phyloP scores from a whole-genome alignment of 2,113 vertebrate species.

The Argyrosomus japonicus region DNA sequence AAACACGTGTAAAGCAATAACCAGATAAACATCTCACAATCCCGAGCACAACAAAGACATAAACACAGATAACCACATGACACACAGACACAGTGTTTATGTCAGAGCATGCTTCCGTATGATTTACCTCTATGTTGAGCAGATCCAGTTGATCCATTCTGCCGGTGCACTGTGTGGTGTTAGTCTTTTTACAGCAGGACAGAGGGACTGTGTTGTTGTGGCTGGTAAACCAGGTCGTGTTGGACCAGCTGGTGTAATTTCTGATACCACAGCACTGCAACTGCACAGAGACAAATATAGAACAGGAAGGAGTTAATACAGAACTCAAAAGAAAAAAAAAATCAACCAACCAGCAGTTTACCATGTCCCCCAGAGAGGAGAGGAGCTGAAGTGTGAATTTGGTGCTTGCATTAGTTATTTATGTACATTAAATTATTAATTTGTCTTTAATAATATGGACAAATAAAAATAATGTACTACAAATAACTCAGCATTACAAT shows the following conservation, averaged over 20 bases:
- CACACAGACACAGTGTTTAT: neutral
- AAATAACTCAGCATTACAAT: neutral
- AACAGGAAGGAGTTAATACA: neutral
- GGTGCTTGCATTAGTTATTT: neutral
- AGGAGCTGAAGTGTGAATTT: neutral
- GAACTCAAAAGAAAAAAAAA: neutral
- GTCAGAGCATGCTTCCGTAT: neutral
- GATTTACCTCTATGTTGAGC: conserved; percentile 80
- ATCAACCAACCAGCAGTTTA: too few relatives aligned
- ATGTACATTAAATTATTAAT: neutral
- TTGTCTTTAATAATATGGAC: too few relatives aligned
- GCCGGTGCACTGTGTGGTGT: conserved; percentile 79
- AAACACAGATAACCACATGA: too few relatives aligned
- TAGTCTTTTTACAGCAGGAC: conserved; percentile 88
- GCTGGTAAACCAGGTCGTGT: conserved; percentile 78
- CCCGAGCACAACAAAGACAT: too few relatives aligned
- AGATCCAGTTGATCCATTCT: conserved; percentile 70
- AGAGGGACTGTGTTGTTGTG: conserved; percentile 83
- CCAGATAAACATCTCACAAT: neutral
- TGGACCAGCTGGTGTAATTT: conserved; percentile 88
- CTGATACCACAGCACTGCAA: conserved; percentile 88
- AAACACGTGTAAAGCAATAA: neutral
- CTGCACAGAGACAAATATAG: conserved; percentile 73
- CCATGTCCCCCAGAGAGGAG: too few relatives aligned
- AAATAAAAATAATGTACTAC: neutral